Evolutionary conservation across 2,113 vertebrate genomes (phyloP), one percentile per base, ranked within the genome.

Genomic region (Marcusenius ussheri): DNA sequence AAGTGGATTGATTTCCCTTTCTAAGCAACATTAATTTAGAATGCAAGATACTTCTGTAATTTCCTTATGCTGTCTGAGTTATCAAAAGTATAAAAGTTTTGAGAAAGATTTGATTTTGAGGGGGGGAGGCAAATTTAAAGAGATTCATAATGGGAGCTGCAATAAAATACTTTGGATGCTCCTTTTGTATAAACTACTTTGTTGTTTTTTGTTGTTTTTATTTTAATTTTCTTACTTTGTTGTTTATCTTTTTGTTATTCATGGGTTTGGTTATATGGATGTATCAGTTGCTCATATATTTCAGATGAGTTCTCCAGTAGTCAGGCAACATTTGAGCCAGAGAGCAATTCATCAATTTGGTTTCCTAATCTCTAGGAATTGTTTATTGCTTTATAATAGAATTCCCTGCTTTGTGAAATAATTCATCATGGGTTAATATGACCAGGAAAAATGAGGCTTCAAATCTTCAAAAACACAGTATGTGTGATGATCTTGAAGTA

Each of bases 1-100:
- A 84, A 90, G 88, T 90, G 83, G 90, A 90, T 11, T 91, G 90
- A 90, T 15, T 91, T 92, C 90, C 42, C 27, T 89, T 8, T 39
- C 39, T 49, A 58, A 84, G 56, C 51, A 51, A 35, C 74, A 46
- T n/a, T 91, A 45, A 88, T 46, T 88, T 91, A 42, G 17, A 89
- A 88, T 58, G 88, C 91, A 89, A 5, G 19, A 90, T 88, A 84
- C 89, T 90, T 89, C 83, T 50, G 91, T 92, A 45, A 88, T 80
- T 31, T 88, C 62, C 47, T 74, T 13, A 27, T 45, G 10, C 15
- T 46, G 84, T 87, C 24, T 21, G 21, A 45, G 21, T 27, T n/a
- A 19, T 58, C 89, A 45, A 84, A 45, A 46, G 46, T 31, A 74
- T 39, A 10, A 7, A 11, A 88, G 39, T 92, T 84, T 66, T 49